Conservation (phyloP, 2,113 vertebrate species). For the Gymnobelideus leadbeateri region DNA sequence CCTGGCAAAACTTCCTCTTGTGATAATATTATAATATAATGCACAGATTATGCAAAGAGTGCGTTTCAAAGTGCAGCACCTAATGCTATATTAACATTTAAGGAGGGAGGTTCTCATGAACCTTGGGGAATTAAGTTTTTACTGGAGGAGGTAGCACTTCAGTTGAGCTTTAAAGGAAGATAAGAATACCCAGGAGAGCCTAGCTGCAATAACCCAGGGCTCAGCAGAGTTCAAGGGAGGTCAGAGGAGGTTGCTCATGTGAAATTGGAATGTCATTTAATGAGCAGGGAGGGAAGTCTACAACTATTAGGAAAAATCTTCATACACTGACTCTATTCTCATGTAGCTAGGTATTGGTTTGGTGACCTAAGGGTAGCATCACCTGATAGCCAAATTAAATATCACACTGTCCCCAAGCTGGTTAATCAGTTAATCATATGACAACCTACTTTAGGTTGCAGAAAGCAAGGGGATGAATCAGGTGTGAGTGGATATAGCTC, state of each 20-base stretch:
- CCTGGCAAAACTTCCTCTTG: too few species aligned
- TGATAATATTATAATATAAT: too few species aligned
- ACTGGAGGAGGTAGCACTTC: too few species aligned
- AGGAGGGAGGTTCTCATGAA: too few species aligned
- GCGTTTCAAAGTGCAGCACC: too few species aligned
- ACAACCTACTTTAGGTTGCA: neutral
- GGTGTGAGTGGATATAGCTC: neutral
- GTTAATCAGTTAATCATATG: neutral
- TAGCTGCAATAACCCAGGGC: neutral
- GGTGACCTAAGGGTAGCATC: neutral
- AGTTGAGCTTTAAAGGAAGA: too few species aligned
- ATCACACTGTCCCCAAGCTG: neutral
- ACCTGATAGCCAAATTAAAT: neutral
- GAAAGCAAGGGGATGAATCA: neutral
- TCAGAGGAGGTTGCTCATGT: neutral
- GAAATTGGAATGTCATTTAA: neutral
- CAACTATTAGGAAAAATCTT: neutral
- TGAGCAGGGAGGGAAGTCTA: neutral
- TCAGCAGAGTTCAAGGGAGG: neutral
- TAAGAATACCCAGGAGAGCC: too few species aligned
- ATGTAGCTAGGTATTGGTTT: neutral
- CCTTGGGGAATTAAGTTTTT: too few species aligned
- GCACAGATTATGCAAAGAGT: too few species aligned
- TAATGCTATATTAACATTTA: too few species aligned
- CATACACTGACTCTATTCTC: neutral